These are phyloP conservation scores for Homalodisca vitripennis DNA, from an alignment of 1,140 invertebrate species.

Conservation along the genomic window DNA sequence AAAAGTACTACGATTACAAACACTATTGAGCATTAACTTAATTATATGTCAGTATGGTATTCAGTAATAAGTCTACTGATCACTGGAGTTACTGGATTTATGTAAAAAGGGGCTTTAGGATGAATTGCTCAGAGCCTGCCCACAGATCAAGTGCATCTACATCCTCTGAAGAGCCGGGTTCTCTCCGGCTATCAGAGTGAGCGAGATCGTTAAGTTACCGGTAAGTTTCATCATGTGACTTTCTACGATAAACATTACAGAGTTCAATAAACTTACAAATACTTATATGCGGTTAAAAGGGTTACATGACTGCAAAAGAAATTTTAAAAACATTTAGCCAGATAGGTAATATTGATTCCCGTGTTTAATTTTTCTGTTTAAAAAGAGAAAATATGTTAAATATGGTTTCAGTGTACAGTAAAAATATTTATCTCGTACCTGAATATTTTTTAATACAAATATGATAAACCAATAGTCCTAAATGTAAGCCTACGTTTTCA, in stretches of 20 bases:
- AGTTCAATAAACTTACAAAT: background rate
- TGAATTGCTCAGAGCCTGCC: conserved; percentile 70
- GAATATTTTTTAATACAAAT: too few relatives aligned
- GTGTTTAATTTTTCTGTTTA: too few relatives aligned
- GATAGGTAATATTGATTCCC: conserved; percentile 27
- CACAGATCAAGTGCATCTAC: conserved; percentile 63
- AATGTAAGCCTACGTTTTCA: too few relatives aligned
- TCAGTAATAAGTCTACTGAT: conserved; percentile 58
- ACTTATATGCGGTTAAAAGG: background rate
- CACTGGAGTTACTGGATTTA: conserved; percentile 66
- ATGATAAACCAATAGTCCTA: too few relatives aligned
- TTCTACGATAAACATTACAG: background rate
- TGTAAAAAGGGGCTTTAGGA: conserved; percentile 74
- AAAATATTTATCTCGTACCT: too few relatives aligned
- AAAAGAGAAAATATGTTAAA: too few relatives aligned
- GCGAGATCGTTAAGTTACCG: conserved; percentile 60
- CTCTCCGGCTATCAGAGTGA: conserved; percentile 52
- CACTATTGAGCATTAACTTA: too few relatives aligned
- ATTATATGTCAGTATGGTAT: too few relatives aligned
- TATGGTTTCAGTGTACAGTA: too few relatives aligned
- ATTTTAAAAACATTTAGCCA: background rate
- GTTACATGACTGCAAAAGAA: background rate
- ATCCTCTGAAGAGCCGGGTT: conserved; percentile 63
- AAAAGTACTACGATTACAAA: too few relatives aligned
- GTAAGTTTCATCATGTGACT: conserved; percentile 47